Evolutionary conservation across 2,888 invertebrate genomes (phyloP), one percentile per base, ranked within the genome.

Genomic region (Calephelis perditalis): DNA sequence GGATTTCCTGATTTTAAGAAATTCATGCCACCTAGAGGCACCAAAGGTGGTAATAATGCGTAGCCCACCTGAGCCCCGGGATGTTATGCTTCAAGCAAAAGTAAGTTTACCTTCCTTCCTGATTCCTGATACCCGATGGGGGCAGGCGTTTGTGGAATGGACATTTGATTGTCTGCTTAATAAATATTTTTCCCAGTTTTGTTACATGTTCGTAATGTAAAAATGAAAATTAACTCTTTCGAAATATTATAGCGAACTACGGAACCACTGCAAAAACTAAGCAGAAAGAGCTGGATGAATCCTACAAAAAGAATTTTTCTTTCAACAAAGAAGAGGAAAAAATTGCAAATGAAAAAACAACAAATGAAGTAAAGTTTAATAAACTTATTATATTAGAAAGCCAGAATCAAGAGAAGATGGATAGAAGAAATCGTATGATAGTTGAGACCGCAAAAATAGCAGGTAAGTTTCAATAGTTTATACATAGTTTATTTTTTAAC

Each of bases 341-440:
- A 66, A 84, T 86, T 61, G 84, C 83, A 7, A 86, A 89, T 72
- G 86, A 89, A 65, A 87, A 86, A 62, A 81, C 80, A 45, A 73
- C 77, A 2, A 86, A 86, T 68, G 88, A 90, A 66, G 73, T 80
- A n/a, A 87, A 88, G 66, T 83, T 80, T 63, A 88, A 84, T 65
- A 86, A 88, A 68, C 69, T 87, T 10, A 77, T 82, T 44, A 62
- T 90, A 47, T 70, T 91, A 55, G 89, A 90, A 65, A 85, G 83
- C 59, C 91, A 90, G 69, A 87, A 91, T 67, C 88, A 91, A 67
- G 85, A 91, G 64, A 86, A 82, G 69, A 82, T 91, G 58, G 77
- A 84, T 52, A 85, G 80, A 58, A 83, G 83, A 64, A 85, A 86
- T 68, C 73, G 76, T 56, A 78, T 82, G 75, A 77, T 91, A 67